Evolutionary conservation across 1,140 invertebrate genomes (phyloP).

Genomic region (Gonioctena quinquepunctata): DNA sequence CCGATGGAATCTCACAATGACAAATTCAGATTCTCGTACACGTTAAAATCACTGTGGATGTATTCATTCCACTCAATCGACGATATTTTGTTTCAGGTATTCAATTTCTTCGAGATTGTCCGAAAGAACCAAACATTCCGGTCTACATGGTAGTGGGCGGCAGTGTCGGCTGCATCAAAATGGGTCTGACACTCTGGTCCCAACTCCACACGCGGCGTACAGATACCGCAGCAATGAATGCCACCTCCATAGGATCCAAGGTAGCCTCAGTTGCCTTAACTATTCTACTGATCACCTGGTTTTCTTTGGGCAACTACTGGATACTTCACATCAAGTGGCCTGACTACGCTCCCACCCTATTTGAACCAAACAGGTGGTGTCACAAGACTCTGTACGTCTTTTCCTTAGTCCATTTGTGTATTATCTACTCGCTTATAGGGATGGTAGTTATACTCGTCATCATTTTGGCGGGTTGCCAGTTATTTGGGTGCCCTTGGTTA

Average conservation of each 20-base stretch:
- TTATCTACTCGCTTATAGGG: slow-evolving; percentile 67
- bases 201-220: slow-evolving; percentile 67
- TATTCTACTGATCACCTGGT: slow-evolving; percentile 75
- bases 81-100: slow-evolving; percentile 63
- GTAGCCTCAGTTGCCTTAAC: slow-evolving; percentile 62
- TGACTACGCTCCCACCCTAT: slow-evolving; percentile 67
- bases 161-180: slow-evolving; percentile 69
- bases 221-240: slow-evolving; percentile 59
- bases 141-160: slow-evolving; percentile 85
- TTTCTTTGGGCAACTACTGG: slow-evolving; percentile 78
- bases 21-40: no score
- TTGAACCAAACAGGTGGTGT: slow-evolving; percentile 76
- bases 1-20: no score
- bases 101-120: slow-evolving; percentile 78
- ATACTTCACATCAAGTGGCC: slow-evolving; percentile 78
- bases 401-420: slow-evolving; percentile 71
- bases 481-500: slow-evolving; percentile 70
- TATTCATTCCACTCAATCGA: background rate
- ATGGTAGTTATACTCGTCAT: slow-evolving; percentile 63
- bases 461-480: slow-evolving; percentile 65
- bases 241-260: slow-evolving; percentile 58
- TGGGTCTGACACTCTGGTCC: slow-evolving; percentile 71
- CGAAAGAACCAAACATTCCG: slow-evolving; percentile 75
- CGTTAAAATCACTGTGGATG: no score
- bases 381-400: slow-evolving; percentile 78